Evolutionary conservation across 2,113 vertebrate genomes (phyloP), one percentile per base, ranked within the genome.

Genomic region (Tetrax tetrax): DNA sequence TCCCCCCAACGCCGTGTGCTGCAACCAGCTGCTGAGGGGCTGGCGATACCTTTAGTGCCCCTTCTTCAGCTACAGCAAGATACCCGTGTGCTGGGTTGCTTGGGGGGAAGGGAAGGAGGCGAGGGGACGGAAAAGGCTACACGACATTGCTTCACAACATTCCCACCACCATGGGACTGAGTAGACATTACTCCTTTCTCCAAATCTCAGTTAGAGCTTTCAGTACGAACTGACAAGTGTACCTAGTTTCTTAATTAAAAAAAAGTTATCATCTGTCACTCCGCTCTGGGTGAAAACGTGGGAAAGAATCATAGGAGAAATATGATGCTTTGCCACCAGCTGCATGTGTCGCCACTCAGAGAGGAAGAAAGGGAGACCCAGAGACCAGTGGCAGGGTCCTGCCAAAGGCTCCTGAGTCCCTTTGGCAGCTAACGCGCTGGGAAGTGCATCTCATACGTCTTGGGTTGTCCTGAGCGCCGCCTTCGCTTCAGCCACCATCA

Each of bases 141-240:
- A 17, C 38, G 70, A 35, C 41, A 5, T 48, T 20, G 28, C 64
- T 81, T 69, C 7, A 4, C 51, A 38, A 22, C 48, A 54, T 60
- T 87, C 75, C 90, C 78, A 74, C 64, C 92, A 80, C 59, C 69
- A 60, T 48, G 27, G 89, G 71, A 31, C 14, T 21, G 35, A 54
- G 61, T 7, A 89, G 74, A 41, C 81, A 20, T 8, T 18, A 83
- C 69, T 84, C 83, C 80, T 89, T 51, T 68, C 91, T 60, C 72
- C 90, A 91, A 80, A 61, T 25, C 90, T 79, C 95, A 84, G 81
- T 43, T 48, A 43, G 90, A 41, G 89, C 90, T 91, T 84, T 68
- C 79, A 20, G 70, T 37, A 56, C 18, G 47, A 68, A 43, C 37
- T 19, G 82, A 79, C 25, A 50, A 33, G 24, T 3, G 56, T 16